Base-by-base conservation (phyloP, 1,140 invertebrate genomes). In the Holcopasites calliopsidis region DNA sequence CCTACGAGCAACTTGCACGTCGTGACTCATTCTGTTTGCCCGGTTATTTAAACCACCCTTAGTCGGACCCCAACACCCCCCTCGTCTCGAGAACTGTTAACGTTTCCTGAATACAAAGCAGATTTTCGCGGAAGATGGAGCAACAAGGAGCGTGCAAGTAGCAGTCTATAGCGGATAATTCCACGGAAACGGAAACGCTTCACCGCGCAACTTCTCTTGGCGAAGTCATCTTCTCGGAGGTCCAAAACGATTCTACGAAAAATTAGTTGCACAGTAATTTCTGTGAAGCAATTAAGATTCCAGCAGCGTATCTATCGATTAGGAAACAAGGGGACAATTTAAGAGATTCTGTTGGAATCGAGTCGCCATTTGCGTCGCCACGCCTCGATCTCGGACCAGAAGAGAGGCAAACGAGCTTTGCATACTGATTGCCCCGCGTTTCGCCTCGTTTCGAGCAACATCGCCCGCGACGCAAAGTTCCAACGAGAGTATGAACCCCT, bases 81-180 rank as follows among this genome's bases (percentile, higher is more conserved):
- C 18, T 16, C 55, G 31, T 38, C 57, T 38, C 57, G 57, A 60
- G 38, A 60, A 60, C 57, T 60, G 57, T 60, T 60, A 60, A 23
- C 31, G 57, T 60, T 23, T 4, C 33, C 13, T 16, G 33, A 60
- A 58, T 58, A 58, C 57, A 38, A 58, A 60, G 57, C 57, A 38
- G 57, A 60, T 6, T 60, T 60, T 4, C 57, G 28, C 33, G 31
- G 21, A 60, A 16, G 33, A 60, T 38, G 4, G n/a, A 38, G 33
- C n/a, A 23, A 60, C 57, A 38, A 38, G 31, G 57, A 38, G 21
- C 33, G 33, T 3, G 28, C 33, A 7, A 38, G 10, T 38, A 3
- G 33, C 21, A 38, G 21, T 38, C n/a, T 23, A 23, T 13, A 8
- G n/a, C 7, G 16, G n/a, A 5, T 58, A 38, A 38, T 60, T 60